Base-by-base conservation (phyloP, 1,140 invertebrate genomes). In the Drosophila equinoxialis region DNA sequence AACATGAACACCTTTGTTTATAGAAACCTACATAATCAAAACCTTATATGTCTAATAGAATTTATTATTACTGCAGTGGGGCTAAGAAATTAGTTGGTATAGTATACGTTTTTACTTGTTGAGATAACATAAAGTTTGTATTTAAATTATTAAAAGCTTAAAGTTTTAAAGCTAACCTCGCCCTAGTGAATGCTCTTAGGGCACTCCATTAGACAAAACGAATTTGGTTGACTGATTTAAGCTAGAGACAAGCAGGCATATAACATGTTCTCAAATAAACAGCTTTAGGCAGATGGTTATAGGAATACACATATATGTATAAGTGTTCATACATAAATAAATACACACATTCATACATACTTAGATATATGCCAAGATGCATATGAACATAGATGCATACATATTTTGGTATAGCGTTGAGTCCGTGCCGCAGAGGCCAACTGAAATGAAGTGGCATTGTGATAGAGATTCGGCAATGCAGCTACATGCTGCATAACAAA, bases 401-500 rank as follows among this genome's bases (percentile, higher is more conserved):
- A 10, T 8, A 26, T 39, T 79, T 79, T 71, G 76, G 79, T 75
- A 86, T 59, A 75, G 60, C 71, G 55, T 71, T 58, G 68, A 71
- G 67, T 82, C 65, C 64, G 69, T 86, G 83, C 68, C 69, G 69
- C 69, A 87, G 67, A 87, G 83, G 79, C 83, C 84, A 86, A 87
- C 79, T 79, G 82, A 89, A 86, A 86, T 86, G 83, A 83, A 86
- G 83, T 86, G 84, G 87, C 83, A 86, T 86, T 89, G 83, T 87
- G 83, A 86, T 87, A 72, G 83, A 83, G 84, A 77, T 74, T 60
- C 73, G 76, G 70, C 79, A 79, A 54, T 79, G 82, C 83, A 83
- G 83, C 51, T 61, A 68, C 65, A 66, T 65, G 62, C 68, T 66
- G 63, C 74, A 67, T 67, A 70, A 39, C 60, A 26, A 6, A 57